Evolutionary conservation across 2,888 invertebrate genomes (phyloP), one percentile per base, ranked within the genome.

Genomic region (Scaptomyza caliginosa): DNA sequence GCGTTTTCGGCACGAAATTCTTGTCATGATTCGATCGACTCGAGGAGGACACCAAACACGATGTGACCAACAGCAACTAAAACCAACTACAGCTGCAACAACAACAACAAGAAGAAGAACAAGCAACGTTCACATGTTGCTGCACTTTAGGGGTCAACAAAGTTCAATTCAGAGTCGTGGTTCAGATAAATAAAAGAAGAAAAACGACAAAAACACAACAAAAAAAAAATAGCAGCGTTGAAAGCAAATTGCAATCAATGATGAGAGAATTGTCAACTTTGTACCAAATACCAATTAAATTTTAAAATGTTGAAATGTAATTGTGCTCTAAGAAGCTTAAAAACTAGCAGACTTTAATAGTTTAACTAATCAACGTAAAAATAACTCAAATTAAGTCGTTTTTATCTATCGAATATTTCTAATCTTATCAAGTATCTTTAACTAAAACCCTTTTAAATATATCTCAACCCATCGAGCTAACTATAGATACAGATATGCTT

Each of bases 1-100:
- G 67, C 73, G 62, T 67, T 69, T 69, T 64, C 56, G 69, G 88
- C 89, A 89, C 90, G 89, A 89, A 89, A 89, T 86, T 80, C 79
- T 89, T 89, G 89, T 89, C 89, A 89, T 89, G 89, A 89, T 89
- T 88, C 88, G 88, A 88, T 88, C 80, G 75, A 34, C 56, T 51
- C 71, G 46, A 13, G 39, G 84, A 77, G 81, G 86, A 83, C 85
- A 80, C 82, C 45, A 59, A 34, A 66, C 85, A 81, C 88, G 82
- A 86, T 73, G 77, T 59, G 57, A 49, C 58, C 58, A 62, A 64
- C 81, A 67, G 30, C 52, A 57, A 45, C 56, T 52, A 11, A 43
- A 38, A 19, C 36, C 36, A 52, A 46, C 43, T 10, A 19, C 46
- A 46, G 10, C 17, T 26, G 16, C 10, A 10, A 19, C 51, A 48